These are phyloP conservation scores for Paradisaea rubra DNA, from an alignment of 2,113 vertebrate species.

Conservation along the genomic window DNA sequence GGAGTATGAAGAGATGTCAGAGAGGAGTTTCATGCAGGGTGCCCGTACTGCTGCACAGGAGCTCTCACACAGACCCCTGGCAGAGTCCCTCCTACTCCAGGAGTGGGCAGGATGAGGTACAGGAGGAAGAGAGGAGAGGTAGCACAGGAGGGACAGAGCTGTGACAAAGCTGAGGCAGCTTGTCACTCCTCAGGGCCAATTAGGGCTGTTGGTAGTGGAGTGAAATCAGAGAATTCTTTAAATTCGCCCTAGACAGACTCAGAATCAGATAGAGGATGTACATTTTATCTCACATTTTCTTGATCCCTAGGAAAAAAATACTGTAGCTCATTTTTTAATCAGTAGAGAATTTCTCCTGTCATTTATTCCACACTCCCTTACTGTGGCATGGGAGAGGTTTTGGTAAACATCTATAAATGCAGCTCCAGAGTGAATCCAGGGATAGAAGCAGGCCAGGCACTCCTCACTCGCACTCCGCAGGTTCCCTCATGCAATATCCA, in stretches of 20 bases:
- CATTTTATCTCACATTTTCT: neutral
- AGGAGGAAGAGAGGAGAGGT: neutral
- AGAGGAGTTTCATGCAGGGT: neutral
- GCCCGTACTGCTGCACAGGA: neutral
- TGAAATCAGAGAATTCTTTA: neutral
- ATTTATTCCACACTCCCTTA: neutral
- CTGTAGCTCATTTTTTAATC: neutral
- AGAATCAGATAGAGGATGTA: accelerated
- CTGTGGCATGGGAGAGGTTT: neutral
- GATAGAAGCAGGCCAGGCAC: neutral
- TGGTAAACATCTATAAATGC: neutral
- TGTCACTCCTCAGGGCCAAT: neutral
- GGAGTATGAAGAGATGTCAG: neutral
- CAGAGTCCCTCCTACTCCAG: neutral
- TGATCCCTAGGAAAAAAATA: neutral
- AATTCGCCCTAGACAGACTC: neutral
- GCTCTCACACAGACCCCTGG: neutral
- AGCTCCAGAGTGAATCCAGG: neutral
- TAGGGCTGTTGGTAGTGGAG: neutral
- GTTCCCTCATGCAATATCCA: neutral
- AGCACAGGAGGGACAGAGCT: neutral
- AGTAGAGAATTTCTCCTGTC: neutral
- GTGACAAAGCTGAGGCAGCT: neutral
- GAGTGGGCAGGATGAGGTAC: neutral
- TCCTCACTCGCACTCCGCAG: neutral